Base-by-base conservation (phyloP, 2,888 invertebrate species). In the Agrochola lychnidis region DNA sequence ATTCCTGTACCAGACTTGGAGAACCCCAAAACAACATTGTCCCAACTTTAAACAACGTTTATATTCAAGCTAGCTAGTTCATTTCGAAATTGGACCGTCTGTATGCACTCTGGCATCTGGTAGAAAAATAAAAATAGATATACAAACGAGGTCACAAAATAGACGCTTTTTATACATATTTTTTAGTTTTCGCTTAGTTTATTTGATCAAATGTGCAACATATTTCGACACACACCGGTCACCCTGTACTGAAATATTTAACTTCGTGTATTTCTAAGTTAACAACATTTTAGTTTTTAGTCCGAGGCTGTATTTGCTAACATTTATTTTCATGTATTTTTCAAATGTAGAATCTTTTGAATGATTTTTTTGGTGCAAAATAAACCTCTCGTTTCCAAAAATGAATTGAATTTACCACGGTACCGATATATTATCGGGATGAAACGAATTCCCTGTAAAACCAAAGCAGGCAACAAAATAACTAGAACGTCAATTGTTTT, bases 211-310 rank as follows among this genome's bases (percentile, higher is more conserved):
- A 84, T 82, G 82, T 83, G 82, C 86, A 88, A 81, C 73, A 64
- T 73, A 78, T 72, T 57, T 64, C 45, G 51, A 69, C 76, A 71
- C 68, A 72, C 77, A 80, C 77, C 75, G 62, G 62, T 85, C 75
- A 78, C 81, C 78, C 78, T 84, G 83, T 82, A 89, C 95, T 94
- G 93, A 94, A 94, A 95, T 94, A 92, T 92, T 92, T 94, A 94
- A 95, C 94, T 95, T 95, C 88, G 87, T 90, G 76, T 87, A 81
- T 87, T 64, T 90, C 89, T 93, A 94, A 95, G 94, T 95, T 95
- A 93, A 93, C 88, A 89, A 90, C 81, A 94, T 95, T 95, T 95
- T 95, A 94, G 94, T 91, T 92, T 81, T 89, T 78, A 87, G 69
- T 73, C 75, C 87, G 90, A 89, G 90, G 88, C 90, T 91, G 89